Base-by-base conservation (phyloP, 92 coral and sea anemone species). In the Nematostella vectensis region DNA sequence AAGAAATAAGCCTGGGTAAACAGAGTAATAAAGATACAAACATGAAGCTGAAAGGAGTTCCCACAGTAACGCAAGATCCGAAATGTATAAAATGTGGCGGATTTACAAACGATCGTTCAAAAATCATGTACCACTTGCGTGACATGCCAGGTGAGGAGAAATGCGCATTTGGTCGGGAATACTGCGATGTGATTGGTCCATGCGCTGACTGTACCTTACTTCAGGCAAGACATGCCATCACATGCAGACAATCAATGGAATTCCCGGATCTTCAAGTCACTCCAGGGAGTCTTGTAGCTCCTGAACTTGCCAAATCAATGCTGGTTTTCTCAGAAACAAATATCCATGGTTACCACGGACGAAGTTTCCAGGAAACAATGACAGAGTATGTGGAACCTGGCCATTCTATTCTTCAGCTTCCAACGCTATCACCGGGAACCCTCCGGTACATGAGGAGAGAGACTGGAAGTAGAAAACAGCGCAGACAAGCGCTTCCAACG, bases 201-300 rank as follows among this genome's bases (percentile, higher is more conserved):
- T 85, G 95, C 55, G 77, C 81, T 3, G 80, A 85, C n/a, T 85
- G 95, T 54, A 72, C 71, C 9, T 53, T 85, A 33, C 27, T 60
- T 2, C 48, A 62, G 37, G 75, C 74, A 33, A 62, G 95, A 48
- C 62, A 66, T 57, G 80, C 84, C 0, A 80, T 85, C 24, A 68
- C 75, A 15, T 65, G 67, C 22, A 80, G 67, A 53, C 95, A 85
- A 50, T 31, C 48, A 2, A 60, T 73, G 0, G 95, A 85, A 40
- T 85, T 85, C 40, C 95, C 95, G 25, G 88, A 78, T 9, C n/a
- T 85, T 1, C 87, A 85, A 43, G 95, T 85, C 43, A 75, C 83
- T 10, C 81, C 95, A 27, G 53, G 81, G 24, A 59, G 84, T 29
- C 75, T 85, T 2, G 83, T 85, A 13, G 95, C 95, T 8, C 95